phyloP scores from a whole-genome alignment of 2,113 vertebrate genomes.

The Nothocercus julius region DNA sequence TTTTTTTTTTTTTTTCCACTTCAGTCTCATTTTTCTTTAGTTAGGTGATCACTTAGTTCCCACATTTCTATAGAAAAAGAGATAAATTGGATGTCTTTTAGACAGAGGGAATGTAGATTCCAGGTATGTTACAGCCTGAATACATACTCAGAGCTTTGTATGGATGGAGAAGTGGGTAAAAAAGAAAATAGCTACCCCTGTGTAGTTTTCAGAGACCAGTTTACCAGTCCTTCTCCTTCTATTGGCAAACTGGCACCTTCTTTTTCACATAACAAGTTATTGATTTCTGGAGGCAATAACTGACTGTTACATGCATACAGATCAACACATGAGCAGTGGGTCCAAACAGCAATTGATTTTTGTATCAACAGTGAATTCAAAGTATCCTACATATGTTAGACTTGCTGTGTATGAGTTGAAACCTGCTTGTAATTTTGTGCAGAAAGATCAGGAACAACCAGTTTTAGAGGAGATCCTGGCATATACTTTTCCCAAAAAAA shows the following conservation, averaged over 20 bases:
- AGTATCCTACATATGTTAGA: neutral
- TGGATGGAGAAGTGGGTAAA: neutral
- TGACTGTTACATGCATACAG: neutral
- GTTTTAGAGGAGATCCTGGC: neutral
- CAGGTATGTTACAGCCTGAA: neutral
- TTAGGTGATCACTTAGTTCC: neutral
- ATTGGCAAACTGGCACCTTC: neutral
- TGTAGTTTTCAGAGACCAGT: neutral
- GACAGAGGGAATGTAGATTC: neutral
- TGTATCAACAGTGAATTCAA: neutral
- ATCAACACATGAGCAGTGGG: neutral
- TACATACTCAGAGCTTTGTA: neutral
- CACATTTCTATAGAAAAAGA: neutral
- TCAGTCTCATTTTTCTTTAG: neutral
- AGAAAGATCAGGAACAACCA: neutral
- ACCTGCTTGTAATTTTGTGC: neutral
- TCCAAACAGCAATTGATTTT: slow-evolving; percentile 12
- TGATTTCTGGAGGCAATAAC: slow-evolving; percentile 19
- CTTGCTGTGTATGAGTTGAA: neutral
- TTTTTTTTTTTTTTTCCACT: neutral
- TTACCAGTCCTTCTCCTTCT: neutral
- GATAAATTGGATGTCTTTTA: neutral
- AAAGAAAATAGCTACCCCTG: neutral
- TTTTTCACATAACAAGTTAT: neutral
- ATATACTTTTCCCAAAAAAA: neutral